Conservation (phyloP, 2,113 vertebrate genomes). For the Anthoscopus minutus region DNA sequence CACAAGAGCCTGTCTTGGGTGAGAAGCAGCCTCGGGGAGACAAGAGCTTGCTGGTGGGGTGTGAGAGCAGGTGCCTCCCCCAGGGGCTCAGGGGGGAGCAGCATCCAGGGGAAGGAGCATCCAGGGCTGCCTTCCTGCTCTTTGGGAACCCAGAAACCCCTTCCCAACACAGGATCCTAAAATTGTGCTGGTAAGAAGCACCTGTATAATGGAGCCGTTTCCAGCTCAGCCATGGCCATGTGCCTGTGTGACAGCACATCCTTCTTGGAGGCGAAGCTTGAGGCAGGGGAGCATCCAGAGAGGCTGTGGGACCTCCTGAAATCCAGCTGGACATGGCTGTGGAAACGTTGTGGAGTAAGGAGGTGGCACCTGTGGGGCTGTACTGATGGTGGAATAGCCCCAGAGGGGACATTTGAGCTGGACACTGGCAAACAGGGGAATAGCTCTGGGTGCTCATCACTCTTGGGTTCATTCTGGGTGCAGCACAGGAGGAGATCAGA, state of each 20-base stretch:
- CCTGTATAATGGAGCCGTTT: accelerated
- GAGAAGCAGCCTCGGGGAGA: not conserved
- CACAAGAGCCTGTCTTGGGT: not conserved
- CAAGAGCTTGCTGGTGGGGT: not conserved
- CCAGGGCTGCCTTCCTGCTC: not conserved
- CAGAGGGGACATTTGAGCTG: not conserved
- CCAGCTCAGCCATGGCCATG: not conserved
- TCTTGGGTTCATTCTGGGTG: not conserved
- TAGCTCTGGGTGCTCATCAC: not conserved
- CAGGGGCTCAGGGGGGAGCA: not conserved
- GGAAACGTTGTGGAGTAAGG: not conserved
- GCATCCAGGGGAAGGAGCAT: not conserved
- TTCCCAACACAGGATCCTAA: not conserved
- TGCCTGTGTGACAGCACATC: not conserved
- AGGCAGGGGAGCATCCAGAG: not conserved
- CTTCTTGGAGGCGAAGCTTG: not conserved
- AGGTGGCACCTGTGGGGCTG: not conserved
- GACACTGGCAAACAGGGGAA: not conserved
- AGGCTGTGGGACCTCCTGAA: not conserved
- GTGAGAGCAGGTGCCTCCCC: not conserved
- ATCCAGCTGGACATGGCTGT: not conserved
- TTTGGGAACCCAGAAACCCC: not conserved
- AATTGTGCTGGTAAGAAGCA: accelerated
- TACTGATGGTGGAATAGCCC: not conserved
- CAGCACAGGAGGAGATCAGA: not conserved